phyloP scores from a whole-genome alignment of 2,113 vertebrate species.

The Rhabdornis inornatus region DNA sequence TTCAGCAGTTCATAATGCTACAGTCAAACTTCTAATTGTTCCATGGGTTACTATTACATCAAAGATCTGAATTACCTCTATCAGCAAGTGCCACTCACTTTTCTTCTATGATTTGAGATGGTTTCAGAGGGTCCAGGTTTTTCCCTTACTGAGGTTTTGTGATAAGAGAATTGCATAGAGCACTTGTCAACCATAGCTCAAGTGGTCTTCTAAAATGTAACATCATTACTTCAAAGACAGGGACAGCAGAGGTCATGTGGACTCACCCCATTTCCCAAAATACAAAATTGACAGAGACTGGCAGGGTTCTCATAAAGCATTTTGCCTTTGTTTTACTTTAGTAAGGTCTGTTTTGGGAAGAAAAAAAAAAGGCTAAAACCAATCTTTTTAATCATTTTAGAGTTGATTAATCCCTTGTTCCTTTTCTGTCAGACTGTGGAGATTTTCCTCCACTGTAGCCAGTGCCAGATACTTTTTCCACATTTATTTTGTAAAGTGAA shows the following conservation, averaged over 20 bases:
- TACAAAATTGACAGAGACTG: background rate
- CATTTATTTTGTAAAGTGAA: background rate
- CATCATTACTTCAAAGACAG: background rate
- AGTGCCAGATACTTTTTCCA: background rate
- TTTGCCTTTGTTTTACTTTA: background rate
- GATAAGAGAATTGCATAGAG: background rate
- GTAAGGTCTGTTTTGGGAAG: background rate
- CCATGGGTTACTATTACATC: background rate
- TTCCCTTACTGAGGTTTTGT: background rate
- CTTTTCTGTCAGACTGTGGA: background rate
- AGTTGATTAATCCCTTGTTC: background rate
- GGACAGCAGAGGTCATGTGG: background rate
- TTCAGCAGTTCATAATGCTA: background rate
- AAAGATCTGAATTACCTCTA: background rate
- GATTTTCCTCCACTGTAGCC: background rate
- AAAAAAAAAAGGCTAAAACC: background rate
- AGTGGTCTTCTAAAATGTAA: background rate
- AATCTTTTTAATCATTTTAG: background rate
- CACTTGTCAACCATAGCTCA: background rate
- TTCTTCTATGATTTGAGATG: background rate
- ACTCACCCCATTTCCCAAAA: background rate
- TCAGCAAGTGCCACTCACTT: background rate
- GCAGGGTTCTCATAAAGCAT: background rate
- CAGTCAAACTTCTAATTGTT: background rate
- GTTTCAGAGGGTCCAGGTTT: background rate